Conservation (phyloP, 2,888 invertebrate species). For the Yponomeuta plumbellus region DNA sequence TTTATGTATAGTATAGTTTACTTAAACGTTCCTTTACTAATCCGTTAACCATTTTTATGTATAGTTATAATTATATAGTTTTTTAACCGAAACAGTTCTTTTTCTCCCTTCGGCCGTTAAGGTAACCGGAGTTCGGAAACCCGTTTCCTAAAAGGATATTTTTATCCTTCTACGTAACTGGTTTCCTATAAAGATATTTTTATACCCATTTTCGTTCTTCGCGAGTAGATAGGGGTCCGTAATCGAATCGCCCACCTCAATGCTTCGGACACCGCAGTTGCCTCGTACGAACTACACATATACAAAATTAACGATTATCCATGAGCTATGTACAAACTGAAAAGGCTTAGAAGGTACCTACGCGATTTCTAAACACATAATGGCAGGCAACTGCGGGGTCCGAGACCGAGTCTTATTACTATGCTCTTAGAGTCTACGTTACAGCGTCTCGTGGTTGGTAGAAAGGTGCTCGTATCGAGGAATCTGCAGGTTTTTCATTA, state of each 20-base stretch:
- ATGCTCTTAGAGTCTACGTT: slow-evolving; percentile 9
- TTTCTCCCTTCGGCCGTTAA: no score
- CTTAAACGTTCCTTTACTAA: slow-evolving; percentile 22
- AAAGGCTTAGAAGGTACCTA: slow-evolving; percentile 28
- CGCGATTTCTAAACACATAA: slow-evolving; percentile 38
- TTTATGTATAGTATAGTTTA: slow-evolving; percentile 24
- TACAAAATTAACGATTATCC: background rate
- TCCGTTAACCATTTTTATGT: slow-evolving; percentile 33
- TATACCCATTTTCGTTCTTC: slow-evolving; percentile 1
- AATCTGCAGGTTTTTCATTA: slow-evolving; percentile 6
- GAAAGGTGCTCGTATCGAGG: slow-evolving; percentile 7
- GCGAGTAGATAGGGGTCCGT: background rate
- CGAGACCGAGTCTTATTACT: slow-evolving; percentile 26
- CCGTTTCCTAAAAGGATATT: no score
- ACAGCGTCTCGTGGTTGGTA: slow-evolving; percentile 5
- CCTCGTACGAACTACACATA: slow-evolving; percentile 7
- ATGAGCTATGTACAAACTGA: slow-evolving; percentile 11
- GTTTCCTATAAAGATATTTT: no score
- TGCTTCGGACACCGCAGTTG: background rate
- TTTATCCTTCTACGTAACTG: no score
- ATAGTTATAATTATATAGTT: slow-evolving; percentile 19
- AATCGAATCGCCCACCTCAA: background rate
- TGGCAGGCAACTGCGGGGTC: slow-evolving; percentile 39
- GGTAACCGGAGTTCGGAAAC: no score
- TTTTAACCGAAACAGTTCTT: slow-evolving; percentile 10